Conservation (phyloP, 2,113 vertebrate species). For the Bos javanicus region DNA sequence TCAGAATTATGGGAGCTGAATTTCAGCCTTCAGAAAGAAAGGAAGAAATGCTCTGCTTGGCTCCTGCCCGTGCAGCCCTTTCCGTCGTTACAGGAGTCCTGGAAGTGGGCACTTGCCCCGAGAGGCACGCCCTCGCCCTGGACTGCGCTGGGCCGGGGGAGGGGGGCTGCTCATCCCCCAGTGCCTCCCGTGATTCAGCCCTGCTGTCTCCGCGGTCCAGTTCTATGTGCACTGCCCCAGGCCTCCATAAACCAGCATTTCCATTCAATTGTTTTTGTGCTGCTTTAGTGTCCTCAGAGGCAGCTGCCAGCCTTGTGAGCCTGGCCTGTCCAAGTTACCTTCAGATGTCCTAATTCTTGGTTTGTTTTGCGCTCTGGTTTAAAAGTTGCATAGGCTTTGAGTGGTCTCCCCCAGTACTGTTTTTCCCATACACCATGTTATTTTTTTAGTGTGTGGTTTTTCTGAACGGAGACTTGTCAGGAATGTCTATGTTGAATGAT, state of each 20-base stretch:
- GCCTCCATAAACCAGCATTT: not conserved
- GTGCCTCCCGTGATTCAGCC: not conserved
- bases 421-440: not conserved
- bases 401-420: not conserved
- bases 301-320: not conserved
- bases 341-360: not conserved
- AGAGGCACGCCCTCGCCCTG: accelerated
- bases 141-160: not conserved
- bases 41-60: not conserved
- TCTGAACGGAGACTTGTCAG: not conserved
- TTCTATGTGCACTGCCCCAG: accelerated
- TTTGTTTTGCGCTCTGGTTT: not conserved
- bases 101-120: not conserved
- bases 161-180: not conserved
- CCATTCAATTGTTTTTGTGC: not conserved
- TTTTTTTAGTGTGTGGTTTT: not conserved
- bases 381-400: not conserved
- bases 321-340: not conserved
- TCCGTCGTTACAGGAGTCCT: not conserved
- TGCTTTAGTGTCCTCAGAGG: accelerated
- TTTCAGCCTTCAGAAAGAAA: not conserved
- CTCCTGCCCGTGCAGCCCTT: not conserved
- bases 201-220: accelerated
- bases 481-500: not conserved
- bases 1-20: not conserved